These are phyloP conservation scores for Nymphalis urticae DNA, from an alignment of 2,888 invertebrate genomes.

Conservation along the genomic window DNA sequence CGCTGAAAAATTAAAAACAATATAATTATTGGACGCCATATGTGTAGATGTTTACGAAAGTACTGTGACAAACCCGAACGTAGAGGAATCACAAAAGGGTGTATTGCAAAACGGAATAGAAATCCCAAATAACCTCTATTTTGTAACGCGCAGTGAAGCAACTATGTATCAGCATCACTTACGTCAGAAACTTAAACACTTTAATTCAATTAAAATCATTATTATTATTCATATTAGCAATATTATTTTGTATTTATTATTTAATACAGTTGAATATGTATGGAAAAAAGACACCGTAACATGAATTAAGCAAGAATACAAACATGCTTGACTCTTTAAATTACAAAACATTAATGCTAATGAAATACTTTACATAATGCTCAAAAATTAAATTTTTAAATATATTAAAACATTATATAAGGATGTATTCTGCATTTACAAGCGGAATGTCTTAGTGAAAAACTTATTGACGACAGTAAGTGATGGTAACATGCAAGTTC, in stretches of 20 bases:
- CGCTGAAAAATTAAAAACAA: not conserved
- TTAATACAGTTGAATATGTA: not conserved
- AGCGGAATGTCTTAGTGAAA: no score
- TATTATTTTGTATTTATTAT: no score
- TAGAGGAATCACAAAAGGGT: not conserved
- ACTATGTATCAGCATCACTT: not conserved
- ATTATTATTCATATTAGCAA: no score
- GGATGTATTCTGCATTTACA: no score
- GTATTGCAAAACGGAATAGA: slow-evolving; percentile 2
- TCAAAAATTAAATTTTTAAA: not conserved
- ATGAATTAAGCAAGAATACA: not conserved
- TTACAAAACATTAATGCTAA: not conserved
- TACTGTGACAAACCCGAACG: not conserved
- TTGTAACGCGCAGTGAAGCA: not conserved
- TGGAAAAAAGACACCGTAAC: not conserved
- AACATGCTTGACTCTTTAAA: no score
- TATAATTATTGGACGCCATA: not conserved
- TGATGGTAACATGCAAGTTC: no score
- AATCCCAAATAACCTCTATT: not conserved
- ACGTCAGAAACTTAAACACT: not conserved
- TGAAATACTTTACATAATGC: not conserved
- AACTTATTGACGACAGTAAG: no score
- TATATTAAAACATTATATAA: no score
- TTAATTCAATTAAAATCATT: not conserved
- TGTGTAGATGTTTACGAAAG: not conserved